A percentile compares a stretch with the other conserved stretches of the same genome.
phyloP scores from a whole-genome alignment of 1,140 invertebrate genomes.

The Idris sp. region DNA sequence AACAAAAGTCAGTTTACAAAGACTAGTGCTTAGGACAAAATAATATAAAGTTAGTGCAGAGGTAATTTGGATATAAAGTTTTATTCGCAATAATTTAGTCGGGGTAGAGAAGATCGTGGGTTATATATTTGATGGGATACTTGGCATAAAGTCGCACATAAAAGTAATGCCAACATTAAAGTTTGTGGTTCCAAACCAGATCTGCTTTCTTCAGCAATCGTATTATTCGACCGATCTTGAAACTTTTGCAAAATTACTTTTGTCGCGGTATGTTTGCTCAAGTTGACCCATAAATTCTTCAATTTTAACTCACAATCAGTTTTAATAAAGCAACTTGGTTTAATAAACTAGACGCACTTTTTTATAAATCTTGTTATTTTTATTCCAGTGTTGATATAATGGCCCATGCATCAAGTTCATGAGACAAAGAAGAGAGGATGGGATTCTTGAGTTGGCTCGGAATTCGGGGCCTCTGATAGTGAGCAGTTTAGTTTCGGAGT shows the following conservation, averaged over 20 bases:
- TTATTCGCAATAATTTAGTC: constrained; percentile 79
- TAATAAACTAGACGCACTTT: constrained; percentile 26
- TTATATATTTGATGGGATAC: constrained; percentile 79
- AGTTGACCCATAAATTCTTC: constrained; percentile 35
- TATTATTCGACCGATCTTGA: constrained; percentile 40
- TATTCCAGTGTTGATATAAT: constrained; percentile 24
- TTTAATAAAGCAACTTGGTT: background rate
- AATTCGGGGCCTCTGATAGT: constrained; percentile 63
- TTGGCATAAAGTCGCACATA: constrained; percentile 79
- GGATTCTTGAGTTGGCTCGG: constrained; percentile 52
- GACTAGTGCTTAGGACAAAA: constrained; percentile 64
- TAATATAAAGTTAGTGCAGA: constrained; percentile 77
- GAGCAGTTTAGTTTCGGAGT: constrained; percentile 75
- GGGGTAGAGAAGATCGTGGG: constrained; percentile 65
- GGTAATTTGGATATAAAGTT: constrained; percentile 79
- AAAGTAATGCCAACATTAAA: constrained; percentile 79
- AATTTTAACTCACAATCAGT: constrained; percentile 48
- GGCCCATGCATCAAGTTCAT: constrained; percentile 42
- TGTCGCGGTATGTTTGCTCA: constrained; percentile 8
- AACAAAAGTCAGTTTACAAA: constrained; percentile 51
- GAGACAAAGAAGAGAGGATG: constrained; percentile 37
- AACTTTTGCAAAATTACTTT: constrained; percentile 43
- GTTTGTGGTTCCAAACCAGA: constrained; percentile 76
- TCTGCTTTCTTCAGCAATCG: constrained; percentile 45
- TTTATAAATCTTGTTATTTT: constrained; percentile 27